Evolutionary conservation across 2,113 vertebrate species (phyloP).

Genomic region (Heterochromis multidens): DNA sequence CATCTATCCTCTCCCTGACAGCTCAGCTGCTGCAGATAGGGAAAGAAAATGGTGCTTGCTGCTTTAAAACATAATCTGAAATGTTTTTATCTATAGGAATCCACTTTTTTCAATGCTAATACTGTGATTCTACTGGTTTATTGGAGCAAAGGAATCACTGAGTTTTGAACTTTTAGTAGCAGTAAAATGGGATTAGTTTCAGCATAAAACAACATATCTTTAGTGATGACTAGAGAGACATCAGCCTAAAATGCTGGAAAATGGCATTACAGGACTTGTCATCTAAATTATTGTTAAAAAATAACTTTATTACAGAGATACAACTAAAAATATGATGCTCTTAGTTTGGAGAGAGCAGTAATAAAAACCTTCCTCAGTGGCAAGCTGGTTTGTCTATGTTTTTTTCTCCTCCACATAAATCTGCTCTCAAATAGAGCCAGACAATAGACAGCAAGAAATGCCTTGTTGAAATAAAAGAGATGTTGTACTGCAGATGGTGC

Average conservation of each 20-base stretch:
- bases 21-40: constrained; percentile 13
- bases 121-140: background rate
- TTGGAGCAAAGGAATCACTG: background rate
- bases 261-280: background rate
- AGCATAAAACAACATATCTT: background rate
- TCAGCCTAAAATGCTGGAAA: background rate
- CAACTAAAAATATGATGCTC: background rate
- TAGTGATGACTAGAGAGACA: background rate
- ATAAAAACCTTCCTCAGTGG: background rate
- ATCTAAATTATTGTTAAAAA: background rate
- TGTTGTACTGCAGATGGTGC: constrained; percentile 23
- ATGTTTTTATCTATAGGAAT: background rate
- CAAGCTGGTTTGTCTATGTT: background rate
- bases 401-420: background rate
- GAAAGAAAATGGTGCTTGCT: constrained; percentile 10
- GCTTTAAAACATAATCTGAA: background rate
- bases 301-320: background rate
- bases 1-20: constrained; percentile 46
- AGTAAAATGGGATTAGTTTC: background rate
- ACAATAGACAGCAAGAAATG: background rate
- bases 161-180: background rate
- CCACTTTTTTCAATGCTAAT: background rate
- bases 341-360: background rate
- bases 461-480: constrained; percentile 6
- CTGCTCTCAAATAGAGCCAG: background rate